Conservation (phyloP, 2,113 vertebrate species). For the Nannobrachium achirus region DNA sequence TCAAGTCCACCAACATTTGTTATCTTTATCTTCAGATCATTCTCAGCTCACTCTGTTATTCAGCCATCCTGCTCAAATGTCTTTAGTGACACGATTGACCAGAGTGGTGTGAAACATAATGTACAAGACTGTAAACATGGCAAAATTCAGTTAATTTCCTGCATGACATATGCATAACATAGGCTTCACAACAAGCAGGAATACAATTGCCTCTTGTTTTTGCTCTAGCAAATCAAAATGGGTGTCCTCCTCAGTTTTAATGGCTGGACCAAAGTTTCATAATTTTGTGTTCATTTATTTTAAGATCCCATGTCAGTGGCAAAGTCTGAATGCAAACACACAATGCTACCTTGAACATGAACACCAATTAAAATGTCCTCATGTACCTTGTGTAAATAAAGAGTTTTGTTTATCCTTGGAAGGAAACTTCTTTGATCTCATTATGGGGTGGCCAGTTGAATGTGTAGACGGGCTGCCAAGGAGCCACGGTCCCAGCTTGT, state of each 20-base stretch:
- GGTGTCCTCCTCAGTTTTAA: too few relatives aligned
- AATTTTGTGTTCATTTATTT: neutral
- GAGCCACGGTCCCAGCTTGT: too few relatives aligned
- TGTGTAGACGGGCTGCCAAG: too few relatives aligned
- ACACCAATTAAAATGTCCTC: conserved; percentile 5
- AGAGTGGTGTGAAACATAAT: too few relatives aligned
- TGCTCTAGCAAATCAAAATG: too few relatives aligned
- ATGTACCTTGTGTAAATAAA: conserved; percentile 2
- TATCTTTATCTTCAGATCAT: neutral
- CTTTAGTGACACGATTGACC: neutral
- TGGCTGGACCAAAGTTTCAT: too few relatives aligned
- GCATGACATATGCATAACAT: too few relatives aligned
- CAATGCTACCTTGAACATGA: neutral
- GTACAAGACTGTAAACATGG: neutral
- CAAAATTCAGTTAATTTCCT: neutral
- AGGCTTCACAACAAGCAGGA: too few relatives aligned
- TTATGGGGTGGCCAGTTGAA: too few relatives aligned
- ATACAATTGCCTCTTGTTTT: too few relatives aligned
- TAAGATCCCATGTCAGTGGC: neutral
- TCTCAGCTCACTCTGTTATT: neutral
- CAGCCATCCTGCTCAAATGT: neutral
- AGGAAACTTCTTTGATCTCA: too few relatives aligned
- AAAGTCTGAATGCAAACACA: conserved; percentile 29
- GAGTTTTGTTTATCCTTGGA: neutral
- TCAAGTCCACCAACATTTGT: neutral